Percentiles rank a stretch among this genome's conserved stretches.
Conservation (phyloP, 1,140 invertebrate genomes). For the Notospermus geniculatus region DNA sequence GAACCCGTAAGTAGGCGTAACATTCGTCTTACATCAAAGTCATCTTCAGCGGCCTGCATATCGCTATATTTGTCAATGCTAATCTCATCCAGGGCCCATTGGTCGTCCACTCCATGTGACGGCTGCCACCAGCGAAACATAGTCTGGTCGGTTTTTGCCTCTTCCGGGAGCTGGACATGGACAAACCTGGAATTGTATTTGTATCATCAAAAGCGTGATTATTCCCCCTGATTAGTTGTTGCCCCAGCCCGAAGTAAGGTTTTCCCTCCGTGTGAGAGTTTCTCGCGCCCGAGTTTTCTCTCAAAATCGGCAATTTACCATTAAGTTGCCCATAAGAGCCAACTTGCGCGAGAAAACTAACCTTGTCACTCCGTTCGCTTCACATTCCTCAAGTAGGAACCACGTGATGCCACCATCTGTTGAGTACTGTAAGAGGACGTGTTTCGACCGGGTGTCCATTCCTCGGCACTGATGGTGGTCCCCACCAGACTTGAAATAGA, state of each 20-base stretch:
- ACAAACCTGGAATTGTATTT: no score
- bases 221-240: no score
- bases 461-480: conserved; percentile 43
- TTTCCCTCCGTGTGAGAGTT: no score
- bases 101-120: conserved; percentile 41
- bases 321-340: no score
- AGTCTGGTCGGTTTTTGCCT: conserved; percentile 35
- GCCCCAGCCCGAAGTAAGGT: no score
- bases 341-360: no score
- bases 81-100: conserved; percentile 53
- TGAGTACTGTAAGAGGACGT: conserved; percentile 54
- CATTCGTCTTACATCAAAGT: conserved; percentile 40
- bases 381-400: conserved; percentile 51
- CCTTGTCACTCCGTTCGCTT: conserved; percentile 26
- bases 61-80: conserved; percentile 37
- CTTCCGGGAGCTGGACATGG: conserved; percentile 37
- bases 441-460: conserved; percentile 47
- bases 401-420: conserved; percentile 56
- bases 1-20: neutral
- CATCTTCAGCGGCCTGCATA: conserved; percentile 35
- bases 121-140: conserved; percentile 51
- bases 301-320: no score
- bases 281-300: no score
- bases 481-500: conserved; percentile 32
- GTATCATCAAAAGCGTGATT: no score